Evolutionary conservation across 2,113 vertebrate genomes (phyloP).

Genomic region (Cyanoderma ruficeps): DNA sequence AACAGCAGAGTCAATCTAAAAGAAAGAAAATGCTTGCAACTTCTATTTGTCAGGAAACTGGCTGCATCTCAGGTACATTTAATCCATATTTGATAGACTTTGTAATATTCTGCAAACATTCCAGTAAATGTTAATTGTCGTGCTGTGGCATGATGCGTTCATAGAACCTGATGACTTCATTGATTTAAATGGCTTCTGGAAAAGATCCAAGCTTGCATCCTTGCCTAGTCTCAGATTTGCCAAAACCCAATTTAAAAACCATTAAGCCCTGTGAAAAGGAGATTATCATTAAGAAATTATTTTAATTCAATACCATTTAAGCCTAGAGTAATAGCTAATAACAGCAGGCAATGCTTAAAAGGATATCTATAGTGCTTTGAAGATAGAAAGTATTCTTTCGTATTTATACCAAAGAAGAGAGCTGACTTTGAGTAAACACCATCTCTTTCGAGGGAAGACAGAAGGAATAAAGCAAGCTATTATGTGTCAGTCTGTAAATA

Average conservation of each 20-base stretch:
- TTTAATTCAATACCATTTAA: conserved; percentile 64
- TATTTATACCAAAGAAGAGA: not conserved
- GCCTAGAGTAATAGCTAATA: conserved; percentile 48
- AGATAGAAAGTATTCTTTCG: not conserved
- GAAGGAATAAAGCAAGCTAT: conserved; percentile 14
- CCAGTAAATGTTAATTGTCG: not conserved
- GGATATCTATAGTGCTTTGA: not conserved
- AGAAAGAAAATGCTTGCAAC: not conserved
- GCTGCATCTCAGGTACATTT: not conserved
- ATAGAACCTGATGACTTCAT: conserved; percentile 9
- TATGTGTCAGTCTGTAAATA: conserved; percentile 61
- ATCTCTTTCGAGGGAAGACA: not conserved
- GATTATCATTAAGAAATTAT: conserved; percentile 67
- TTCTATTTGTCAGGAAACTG: conserved; percentile 1
- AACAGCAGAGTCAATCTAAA: not conserved
- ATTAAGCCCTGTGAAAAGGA: conserved; percentile 50
- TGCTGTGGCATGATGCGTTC: conserved; percentile 14
- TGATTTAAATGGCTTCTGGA: conserved; percentile 32
- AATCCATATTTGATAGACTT: conserved; percentile 44
- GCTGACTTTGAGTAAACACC: conserved; percentile 28
- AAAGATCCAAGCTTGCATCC: not conserved
- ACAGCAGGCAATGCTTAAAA: not conserved
- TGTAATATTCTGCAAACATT: conserved; percentile 27
- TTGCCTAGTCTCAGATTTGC: conserved; percentile 2
- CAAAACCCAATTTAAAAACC: conserved; percentile 68